A percentile compares a stretch with the other conserved stretches of the same genome.
Conservation (phyloP, 2,888 invertebrate genomes). For the Zelleria hepariella region DNA sequence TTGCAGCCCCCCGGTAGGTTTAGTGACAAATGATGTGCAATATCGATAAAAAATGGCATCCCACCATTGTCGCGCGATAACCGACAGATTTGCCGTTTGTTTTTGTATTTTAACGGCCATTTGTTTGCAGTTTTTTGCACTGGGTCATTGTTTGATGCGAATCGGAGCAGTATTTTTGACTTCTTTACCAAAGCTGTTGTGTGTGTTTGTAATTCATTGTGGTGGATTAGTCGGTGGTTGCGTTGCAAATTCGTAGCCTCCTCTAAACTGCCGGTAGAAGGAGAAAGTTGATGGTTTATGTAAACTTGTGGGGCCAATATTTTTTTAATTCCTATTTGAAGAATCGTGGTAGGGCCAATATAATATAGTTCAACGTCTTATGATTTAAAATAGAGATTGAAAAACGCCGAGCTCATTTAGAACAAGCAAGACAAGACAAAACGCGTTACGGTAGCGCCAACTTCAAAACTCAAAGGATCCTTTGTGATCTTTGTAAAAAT, state of each 20-base stretch:
- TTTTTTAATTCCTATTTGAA: no score
- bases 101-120: conserved; percentile 23
- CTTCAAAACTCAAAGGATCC: no score
- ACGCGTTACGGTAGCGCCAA: no score
- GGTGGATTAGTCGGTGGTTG: neutral
- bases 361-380: no score
- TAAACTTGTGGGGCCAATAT: no score
- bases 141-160: neutral
- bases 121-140: neutral
- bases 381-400: no score
- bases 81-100: conserved; percentile 30
- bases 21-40: conserved; percentile 62
- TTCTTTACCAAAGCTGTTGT: neutral
- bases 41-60: conserved; percentile 48
- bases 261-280: no score
- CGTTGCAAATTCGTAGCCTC: neutral
- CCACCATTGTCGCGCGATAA: conserved; percentile 33
- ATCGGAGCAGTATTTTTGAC: neutral
- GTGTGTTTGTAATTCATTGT: neutral
- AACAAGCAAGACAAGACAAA: no score
- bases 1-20: conserved; percentile 39
- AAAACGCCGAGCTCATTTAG: no score
- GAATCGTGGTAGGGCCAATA: no score
- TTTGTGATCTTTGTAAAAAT: no score
- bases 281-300: no score